Base-by-base conservation (phyloP, 2,888 invertebrate species). In the Hemithea aestivaria region DNA sequence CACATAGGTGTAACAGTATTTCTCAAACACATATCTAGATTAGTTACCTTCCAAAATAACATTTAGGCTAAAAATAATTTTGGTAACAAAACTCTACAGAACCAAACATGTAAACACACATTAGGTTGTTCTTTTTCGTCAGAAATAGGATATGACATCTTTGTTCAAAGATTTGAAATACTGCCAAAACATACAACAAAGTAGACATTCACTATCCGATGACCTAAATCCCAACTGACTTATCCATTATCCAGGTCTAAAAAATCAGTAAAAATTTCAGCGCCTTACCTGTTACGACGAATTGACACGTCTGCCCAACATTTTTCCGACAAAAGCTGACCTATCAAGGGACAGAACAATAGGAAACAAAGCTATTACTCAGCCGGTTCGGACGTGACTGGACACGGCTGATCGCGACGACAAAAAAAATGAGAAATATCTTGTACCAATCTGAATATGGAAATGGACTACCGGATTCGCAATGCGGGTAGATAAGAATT, bases 401-500 rank as follows among this genome's bases (percentile, higher is more conserved):
- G 61, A 51, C 52, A 59, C 54, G 54, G 53, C 52, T 43, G 61
- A 60, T 58, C 51, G 40, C 46, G 40, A 35, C 38, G 51, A 36
- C 38, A 57, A 62, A 65, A 63, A 57, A 62, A 54, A 53, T 41
- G 52, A 50, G 40, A 56, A 61, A 62, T 60, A 56, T 55, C 56
- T 43, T 30, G 26, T 62, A 65, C 63, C 74, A 77, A 77, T 78
- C 74, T 75, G 75, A 74, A 81, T 77, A 78, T 80, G 81, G 74
- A 73, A 83, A 81, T 75, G 73, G 70, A 55, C 61, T 58, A 61
- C 71, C 73, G 72, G 71, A 75, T 75, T 77, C 78, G 69, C 71
- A 78, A 73, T 78, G 75, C 76, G 73, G 77, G 69, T 53, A 73
- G 84, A 83, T 83, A 83, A 81, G 78, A 70, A 66, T 73, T 79